phyloP scores from a whole-genome alignment of 2,113 vertebrate species.

The Pachycephala philippinensis region DNA sequence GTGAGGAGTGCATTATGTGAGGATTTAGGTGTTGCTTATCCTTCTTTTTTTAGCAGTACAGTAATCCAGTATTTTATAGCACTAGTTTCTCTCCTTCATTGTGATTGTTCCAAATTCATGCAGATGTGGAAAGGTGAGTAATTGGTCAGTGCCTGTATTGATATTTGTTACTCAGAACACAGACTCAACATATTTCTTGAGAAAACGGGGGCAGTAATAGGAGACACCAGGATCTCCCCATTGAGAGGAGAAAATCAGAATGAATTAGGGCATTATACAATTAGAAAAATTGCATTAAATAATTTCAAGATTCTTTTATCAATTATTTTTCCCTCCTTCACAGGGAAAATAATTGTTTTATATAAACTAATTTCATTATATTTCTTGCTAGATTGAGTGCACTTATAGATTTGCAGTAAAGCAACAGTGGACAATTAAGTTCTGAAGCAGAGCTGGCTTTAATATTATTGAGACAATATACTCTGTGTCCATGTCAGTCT shows the following conservation, averaged over 20 bases:
- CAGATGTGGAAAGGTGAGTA: neutral
- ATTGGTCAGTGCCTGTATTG: neutral
- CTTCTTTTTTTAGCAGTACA: neutral
- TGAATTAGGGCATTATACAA: neutral
- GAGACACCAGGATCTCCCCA: neutral
- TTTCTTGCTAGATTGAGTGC: neutral
- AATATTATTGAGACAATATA: neutral
- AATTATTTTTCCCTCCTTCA: neutral
- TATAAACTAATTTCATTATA: neutral
- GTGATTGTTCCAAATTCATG: neutral
- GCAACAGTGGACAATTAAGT: neutral
- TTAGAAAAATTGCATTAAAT: neutral
- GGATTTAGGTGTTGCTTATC: neutral
- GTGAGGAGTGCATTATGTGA: neutral
- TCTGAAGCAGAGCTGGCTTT: neutral
- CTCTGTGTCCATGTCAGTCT: neutral
- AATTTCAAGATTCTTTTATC: neutral
- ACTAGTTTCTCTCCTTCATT: neutral
- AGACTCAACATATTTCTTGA: neutral
- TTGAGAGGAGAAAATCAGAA: neutral
- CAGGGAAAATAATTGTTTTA: neutral
- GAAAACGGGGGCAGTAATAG: neutral
- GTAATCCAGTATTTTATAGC: neutral
- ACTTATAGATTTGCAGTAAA: neutral
- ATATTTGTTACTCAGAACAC: neutral